These are phyloP conservation scores for Latrodectus hesperus DNA, from an alignment of 2,888 invertebrate species.

Conservation along the genomic window DNA sequence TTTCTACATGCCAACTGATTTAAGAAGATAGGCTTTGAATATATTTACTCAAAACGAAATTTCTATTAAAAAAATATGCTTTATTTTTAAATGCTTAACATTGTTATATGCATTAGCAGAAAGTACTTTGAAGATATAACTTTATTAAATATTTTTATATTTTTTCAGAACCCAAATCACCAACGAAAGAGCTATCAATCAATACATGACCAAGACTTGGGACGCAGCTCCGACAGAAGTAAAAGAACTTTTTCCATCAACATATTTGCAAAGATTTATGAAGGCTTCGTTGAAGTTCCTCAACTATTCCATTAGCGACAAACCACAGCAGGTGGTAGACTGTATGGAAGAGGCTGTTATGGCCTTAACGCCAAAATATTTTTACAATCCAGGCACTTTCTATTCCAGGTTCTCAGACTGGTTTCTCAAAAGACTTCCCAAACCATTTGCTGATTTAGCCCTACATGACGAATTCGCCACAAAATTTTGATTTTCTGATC, in stretches of 20 bases:
- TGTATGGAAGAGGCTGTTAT: slow-evolving; percentile 60
- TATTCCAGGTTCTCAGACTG: slow-evolving; percentile 33
- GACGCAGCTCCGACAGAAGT: slow-evolving; percentile 40
- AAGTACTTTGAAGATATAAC: no score
- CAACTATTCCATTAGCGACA: slow-evolving; percentile 50
- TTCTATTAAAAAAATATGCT: no score
- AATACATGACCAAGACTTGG: slow-evolving; percentile 38
- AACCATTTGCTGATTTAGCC: slow-evolving; percentile 30
- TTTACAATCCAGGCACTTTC: slow-evolving; percentile 52
- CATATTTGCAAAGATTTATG: slow-evolving; percentile 23
- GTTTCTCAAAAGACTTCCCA: slow-evolving; percentile 37
- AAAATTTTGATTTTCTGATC: no score
- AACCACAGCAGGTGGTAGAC: slow-evolving; percentile 52
- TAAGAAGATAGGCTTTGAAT: no score
- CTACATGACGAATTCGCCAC: slow-evolving; percentile 26
- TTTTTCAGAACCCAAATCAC: slow-evolving; percentile 50
- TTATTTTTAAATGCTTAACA: no score
- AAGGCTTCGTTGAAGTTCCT: slow-evolving; percentile 19
- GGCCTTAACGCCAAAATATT: slow-evolving; percentile 51
- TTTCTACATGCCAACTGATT: no score
- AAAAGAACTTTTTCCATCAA: slow-evolving; percentile 12
- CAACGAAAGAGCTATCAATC: not conserved
- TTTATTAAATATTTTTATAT: not conserved
- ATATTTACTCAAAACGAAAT: no score
- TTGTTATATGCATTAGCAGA: no score